Base-by-base conservation (phyloP, 1,140 invertebrate genomes). In the Caenorhabditis tropicalis region DNA sequence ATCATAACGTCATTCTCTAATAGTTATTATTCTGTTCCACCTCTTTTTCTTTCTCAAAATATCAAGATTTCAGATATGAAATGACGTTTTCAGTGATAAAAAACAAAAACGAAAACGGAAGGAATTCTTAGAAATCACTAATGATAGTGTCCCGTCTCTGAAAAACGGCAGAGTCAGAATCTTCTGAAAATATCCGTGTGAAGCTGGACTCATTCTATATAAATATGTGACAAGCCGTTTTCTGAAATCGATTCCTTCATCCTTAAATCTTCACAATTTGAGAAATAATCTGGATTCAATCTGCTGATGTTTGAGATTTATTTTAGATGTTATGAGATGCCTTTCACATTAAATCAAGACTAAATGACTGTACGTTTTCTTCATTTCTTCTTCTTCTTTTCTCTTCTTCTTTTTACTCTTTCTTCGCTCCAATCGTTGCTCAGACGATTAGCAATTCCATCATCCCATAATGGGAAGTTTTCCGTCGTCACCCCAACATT, bases 391-490 rank as follows among this genome's bases (percentile, higher is more conserved):
- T 27, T 74, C 10, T 7, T 33, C 0, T 39, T 74, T 46, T 24
- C 2, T 74, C 2, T 74, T 10, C n/a, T 46, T 43, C 24, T 15
- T 46, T 5, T 19, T 74, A 6, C 36, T 74, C 10, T 5, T 36
- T 24, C 16, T 70, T 21, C 53, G 19, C 12, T 16, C 15, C 24
- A 65, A 43, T 74, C 65, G 27, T 46, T 74, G 33, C 65, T 74
- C 9, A 33, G 4, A 27, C 53, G 19, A 56, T 56, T 56, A 56
- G 53, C 24, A 2, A 46, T 43, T 74, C 65, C 65, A 39, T 74
- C 33, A 39, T 74, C 36, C 36, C 65, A 43, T 74, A 43, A 74
- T 74, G n/a, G n/a, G 65, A 19, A 46, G 65, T 74, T 74, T 46
- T 74, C 36, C 21, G 27, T 29, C 53, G 53, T 24, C 24, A 39